Evolutionary conservation across 1,140 invertebrate genomes (phyloP).

Genomic region (Saccostrea echinata): DNA sequence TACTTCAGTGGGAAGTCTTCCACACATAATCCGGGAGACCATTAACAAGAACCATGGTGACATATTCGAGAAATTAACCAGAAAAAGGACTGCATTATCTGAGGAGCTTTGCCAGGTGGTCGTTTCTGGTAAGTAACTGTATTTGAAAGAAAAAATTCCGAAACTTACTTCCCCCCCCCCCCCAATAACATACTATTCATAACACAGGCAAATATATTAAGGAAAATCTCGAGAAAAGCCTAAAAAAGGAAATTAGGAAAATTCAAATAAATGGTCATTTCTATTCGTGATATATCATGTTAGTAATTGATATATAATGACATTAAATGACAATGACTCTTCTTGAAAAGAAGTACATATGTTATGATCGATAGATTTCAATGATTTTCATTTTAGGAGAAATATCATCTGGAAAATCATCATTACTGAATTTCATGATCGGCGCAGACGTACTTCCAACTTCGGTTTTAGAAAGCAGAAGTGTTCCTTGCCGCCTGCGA

Average conservation of each 20-base stretch:
- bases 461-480: background rate
- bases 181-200: too few species aligned
- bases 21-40: background rate
- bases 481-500: background rate
- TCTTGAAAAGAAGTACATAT: background rate
- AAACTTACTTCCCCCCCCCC: too few species aligned
- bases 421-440: background rate
- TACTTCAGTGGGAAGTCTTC: background rate
- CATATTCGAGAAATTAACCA: background rate
- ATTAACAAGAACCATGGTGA: background rate
- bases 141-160: background rate
- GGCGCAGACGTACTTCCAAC: background rate
- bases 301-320: background rate
- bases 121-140: background rate
- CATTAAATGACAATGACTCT: background rate
- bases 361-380: background rate
- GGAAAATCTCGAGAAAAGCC: background rate
- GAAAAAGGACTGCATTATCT: background rate
- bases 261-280: background rate
- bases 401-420: conserved; percentile 3
- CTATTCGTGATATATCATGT: background rate
- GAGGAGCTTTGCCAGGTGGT: background rate
- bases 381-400: background rate
- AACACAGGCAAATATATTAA: background rate
- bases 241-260: background rate